Percentiles rank a stretch among this genome's conserved stretches.
Evolutionary conservation across 2,888 invertebrate genomes (phyloP).

Genomic region (Drosophila anceps): DNA sequence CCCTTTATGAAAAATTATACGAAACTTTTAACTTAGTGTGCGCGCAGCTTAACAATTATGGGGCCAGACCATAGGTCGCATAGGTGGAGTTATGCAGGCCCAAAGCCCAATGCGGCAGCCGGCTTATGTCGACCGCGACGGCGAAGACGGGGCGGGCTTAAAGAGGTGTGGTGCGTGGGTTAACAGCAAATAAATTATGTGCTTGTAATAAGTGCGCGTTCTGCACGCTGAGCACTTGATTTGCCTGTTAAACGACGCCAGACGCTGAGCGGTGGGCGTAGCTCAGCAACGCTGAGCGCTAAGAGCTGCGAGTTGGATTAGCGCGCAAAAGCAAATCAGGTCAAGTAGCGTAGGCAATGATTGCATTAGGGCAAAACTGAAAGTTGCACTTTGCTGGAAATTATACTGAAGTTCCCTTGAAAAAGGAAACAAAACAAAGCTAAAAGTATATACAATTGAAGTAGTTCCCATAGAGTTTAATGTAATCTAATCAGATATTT

Average conservation of each 20-base stretch:
- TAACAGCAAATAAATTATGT: constrained; percentile 63
- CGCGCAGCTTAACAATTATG: constrained; percentile 65
- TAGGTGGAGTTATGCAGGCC: constrained; percentile 7
- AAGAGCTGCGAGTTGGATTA: too few relatives aligned
- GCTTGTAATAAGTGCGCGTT: constrained; percentile 53
- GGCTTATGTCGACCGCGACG: constrained; percentile 25
- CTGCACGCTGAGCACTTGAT: constrained; percentile 41
- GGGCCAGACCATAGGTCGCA: constrained; percentile 53
- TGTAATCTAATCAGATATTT: not conserved
- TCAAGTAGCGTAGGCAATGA: constrained; percentile 32
- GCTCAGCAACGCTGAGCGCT: too few relatives aligned
- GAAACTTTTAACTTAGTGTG: constrained; percentile 77
- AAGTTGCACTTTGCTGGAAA: not conserved
- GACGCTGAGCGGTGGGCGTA: too few relatives aligned
- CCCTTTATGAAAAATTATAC: constrained; percentile 74
- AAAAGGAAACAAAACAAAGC: not conserved
- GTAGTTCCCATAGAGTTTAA: not conserved
- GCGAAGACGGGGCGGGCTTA: not conserved
- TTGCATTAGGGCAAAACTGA: constrained; percentile 27
- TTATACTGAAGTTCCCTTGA: not conserved
- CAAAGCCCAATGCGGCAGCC: not conserved
- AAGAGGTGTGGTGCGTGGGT: not conserved
- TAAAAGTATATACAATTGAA: not conserved
- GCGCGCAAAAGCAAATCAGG: constrained; percentile 26
- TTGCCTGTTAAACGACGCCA: constrained; percentile 31